Base-by-base conservation (phyloP, 2,888 invertebrate species). In the Catocala sponsa region DNA sequence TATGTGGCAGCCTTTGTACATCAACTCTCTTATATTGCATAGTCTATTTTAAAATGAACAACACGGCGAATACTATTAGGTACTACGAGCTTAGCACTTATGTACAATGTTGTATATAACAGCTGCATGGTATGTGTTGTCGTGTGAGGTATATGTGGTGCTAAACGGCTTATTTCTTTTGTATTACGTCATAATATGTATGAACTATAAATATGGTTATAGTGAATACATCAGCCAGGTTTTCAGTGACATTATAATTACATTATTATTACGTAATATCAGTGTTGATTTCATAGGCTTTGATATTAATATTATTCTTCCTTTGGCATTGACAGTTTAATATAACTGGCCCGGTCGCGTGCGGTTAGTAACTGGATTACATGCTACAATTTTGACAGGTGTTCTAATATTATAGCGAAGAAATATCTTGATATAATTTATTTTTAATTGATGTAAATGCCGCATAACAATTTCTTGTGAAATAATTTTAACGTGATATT, bases 61-160 rank as follows among this genome's bases (percentile, higher is more conserved):
- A 5, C 7, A 15, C 47, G 12, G 15, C 15, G 6, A 53, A 15
- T 12, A 33, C 41, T 12, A 33, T 15, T 43, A 53, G 38, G n/a
- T 74, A 59, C 61, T 60, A 64, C 43, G 78, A 74, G 75, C 75
- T 74, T 74, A 61, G 43, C 48, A 63, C 35, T 6, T 59, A 33
- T 51, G 10, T 61, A 59, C 61, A 57, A 33, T 65, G 55, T 44
- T 52, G 47, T 6, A 9, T 54, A n/a, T 12, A 50, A 50, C 11
- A 60, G 46, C 59, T 63, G 59, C 38, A 49, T 60, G 58, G 49
- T 7, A 46, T 48, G 35, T 33, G 49, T 52, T 53, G 59, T 49
- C 51, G 25, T 38, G 25, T 55, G 44, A 55, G 55, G 48, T 63
- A 47, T 15, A 46, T 51, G 72, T 58, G 71, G 58, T 74, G 75